Base-by-base conservation (phyloP, 2,113 vertebrate species). In the Panthera leo region DNA sequence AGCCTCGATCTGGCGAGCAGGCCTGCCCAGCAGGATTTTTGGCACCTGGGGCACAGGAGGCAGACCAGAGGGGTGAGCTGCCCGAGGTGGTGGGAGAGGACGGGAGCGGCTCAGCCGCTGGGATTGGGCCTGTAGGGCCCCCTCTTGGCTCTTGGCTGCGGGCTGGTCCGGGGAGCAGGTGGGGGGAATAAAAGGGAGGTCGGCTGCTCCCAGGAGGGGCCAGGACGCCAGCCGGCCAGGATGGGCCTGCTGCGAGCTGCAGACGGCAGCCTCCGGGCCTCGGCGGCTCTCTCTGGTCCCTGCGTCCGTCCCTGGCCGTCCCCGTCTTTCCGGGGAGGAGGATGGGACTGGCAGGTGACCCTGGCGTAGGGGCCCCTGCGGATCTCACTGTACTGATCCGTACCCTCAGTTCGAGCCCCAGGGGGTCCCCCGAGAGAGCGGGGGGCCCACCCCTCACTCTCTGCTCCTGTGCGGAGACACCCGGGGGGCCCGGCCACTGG, bases 251-350 rank as follows among this genome's bases (percentile, higher is more conserved):
- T 95, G 87, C 0, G 96, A 91, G 85, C 71, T 11, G 95, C 98
- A 98, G 98, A 98, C 98, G 97, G 98, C 15, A 45, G 88, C 95
- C 97, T 94, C 65, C n/a, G 23, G 92, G 95, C 75, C 96, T 93
- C 93, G 8, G 79, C 2, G 7, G 75, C 86, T 82, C 75, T 95
- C 89, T 76, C 65, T 1, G 0, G 84, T 94, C 90, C 96, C 75
- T 27, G 2, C 16, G 75, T 78, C 75, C 42, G 42, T 78, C 75
- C 27, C 42, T 48, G 42, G 14, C 75, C 48, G 27, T 27, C 45
- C 75, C 75, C 14, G 27, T 48, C 27, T 78, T 36, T 48, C 29
- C 12, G 53, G 68, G 58, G 18, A 85, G 53, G 48, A 61, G 51
- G 51, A 9, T 3, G 39, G 31, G 39, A 11, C 36, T 18, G 71